Evolutionary conservation across 37 sponge, comb jelly and placozoan genomes (phyloP), one percentile per base, ranked within the genome.

Genomic region (Aplysina aerophoba): DNA sequence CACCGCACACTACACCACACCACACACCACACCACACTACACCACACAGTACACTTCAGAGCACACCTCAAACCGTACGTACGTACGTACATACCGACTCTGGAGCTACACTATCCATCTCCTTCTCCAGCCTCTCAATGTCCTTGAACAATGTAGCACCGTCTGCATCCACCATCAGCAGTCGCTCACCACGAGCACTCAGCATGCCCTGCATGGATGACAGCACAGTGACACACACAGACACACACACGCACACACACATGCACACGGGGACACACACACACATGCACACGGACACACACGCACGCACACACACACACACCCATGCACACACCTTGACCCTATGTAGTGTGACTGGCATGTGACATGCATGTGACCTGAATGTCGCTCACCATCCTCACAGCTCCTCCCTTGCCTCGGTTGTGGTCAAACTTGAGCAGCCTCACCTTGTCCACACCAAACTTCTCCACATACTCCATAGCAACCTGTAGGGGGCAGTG

Each of bases 321-420:
- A 78, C n/a, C 13, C 11, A 24, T 22, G 2, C 53, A 55, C 16
- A 78, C 73, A 20, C 38, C 22, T 8, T 35, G 28, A 72, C 73
- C 8, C 5, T 15, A 13, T 21, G 22, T 21, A 73, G 8, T 36
- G 22, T 36, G 22, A 34, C 74, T 28, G 74, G 3, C 37, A 73
- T 73, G 74, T 22, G 22, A 73, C 38, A 12, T 15, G 15, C n/a
- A 16, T 25, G 20, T 68, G 71, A n/a, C 14, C 24, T 28, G 71
- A 68, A 15, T 22, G 39, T 22, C 33, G 36, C 96, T 75, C 28
- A 95, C 96, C 91, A 95, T 85, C 83, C 97, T 92, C 25, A 99
- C 92, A 44, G 99, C 99, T 55, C 97, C 99, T 53, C 99, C 99
- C 65, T 99, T 99, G 24, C 99, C 99, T 58, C 99, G 87, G 69